Evolutionary conservation across 1,140 invertebrate genomes (phyloP), one percentile per base, ranked within the genome.

Genomic region (Ctenoplectra terminalis): DNA sequence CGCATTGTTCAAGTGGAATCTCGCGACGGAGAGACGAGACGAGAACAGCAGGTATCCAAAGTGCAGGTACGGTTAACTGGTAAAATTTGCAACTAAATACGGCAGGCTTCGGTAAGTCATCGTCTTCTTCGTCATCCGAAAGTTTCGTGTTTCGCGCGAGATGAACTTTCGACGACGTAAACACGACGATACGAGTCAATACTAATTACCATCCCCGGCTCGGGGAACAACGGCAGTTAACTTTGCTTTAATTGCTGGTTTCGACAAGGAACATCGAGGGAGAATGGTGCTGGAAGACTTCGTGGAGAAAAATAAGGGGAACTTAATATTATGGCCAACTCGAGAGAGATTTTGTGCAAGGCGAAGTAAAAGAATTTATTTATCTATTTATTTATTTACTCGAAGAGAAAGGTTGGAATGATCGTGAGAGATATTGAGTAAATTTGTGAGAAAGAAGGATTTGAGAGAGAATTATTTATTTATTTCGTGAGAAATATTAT

Each of bases 211-310:
- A 72, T 89, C 73, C 52, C 54, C 29, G 67, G 63, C 70, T 17
- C 54, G 71, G 56, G 56, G 69, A 82, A 87, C 88, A 87, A 89
- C 64, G 79, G 63, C 58, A 80, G 88, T 90, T 88, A 88, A 85
- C 83, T 83, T 80, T 76, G 82, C 66, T 88, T 86, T 89, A 90
- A 90, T 90, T 87, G 82, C 81, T 67, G 64, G 34, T 60, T 81
- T 48, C 56, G 76, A 71, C 29, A 56, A 5, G 43, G 31, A 56
- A 29, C n/a, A 43, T 3, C 58, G 13, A 5, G 29, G 34, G 29
- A n/a, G 7, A 46, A 40, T 11, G 50, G 29, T n/a, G 66, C 7
- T 11, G 58, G 48, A 17, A 23, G 13, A 37, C 31, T 31, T 61
- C 17, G 23, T 11, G n/a, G 54, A 37, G 34, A 5, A 37, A 37